Evolutionary conservation across 2,888 invertebrate genomes (phyloP), one percentile per base, ranked within the genome.

Genomic region (Scaptomyza caliginosa): DNA sequence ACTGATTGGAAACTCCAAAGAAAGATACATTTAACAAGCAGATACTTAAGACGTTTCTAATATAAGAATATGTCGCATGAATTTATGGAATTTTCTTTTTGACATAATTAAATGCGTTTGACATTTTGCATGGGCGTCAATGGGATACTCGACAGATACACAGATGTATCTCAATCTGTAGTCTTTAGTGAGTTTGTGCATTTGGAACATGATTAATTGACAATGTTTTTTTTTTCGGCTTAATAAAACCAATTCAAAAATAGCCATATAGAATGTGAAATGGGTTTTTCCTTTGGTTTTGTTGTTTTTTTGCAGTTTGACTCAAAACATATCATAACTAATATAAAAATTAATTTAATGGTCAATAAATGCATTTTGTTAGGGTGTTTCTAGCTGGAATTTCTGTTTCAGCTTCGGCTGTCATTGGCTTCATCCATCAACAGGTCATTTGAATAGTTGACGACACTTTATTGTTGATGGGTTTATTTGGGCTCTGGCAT

Each of bases 391-490:
- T 23, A 16, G 21, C 26, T 30, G 11, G 34, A n/a, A 24, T 39
- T 43, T 19, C 8, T n/a, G 13, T 45, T 45, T 16, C 4, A 3
- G 3, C 4, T 21, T 2, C 4, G 3, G 13, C 6, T n/a, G n/a
- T 32, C n/a, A 7, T 13, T 32, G 34, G 34, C 32, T n/a, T n/a
- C n/a, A 46, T 67, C 76, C 67, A 71, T 75, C 65, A 75, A 72
- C 80, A 79, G 80, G 63, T 73, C 72, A 68, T 79, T 67, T 36
- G 46, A 62, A 67, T 62, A 66, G 59, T 67, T 83, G 65, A 52
- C 68, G 86, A 86, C 81, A 86, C 56, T 77, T 71, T 39, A 66
- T 64, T 68, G 77, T 30, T 66, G 86, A 85, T 79, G 81, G 77
- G 55, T 84, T 81, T 81, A 83, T 80, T 56, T 64, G 48, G 34